A percentile compares a stretch with the other conserved stretches of the same genome.
These are phyloP conservation scores for Perodicticus potto DNA, from an alignment of 2,797 vertebrate species.

Conservation along the genomic window DNA sequence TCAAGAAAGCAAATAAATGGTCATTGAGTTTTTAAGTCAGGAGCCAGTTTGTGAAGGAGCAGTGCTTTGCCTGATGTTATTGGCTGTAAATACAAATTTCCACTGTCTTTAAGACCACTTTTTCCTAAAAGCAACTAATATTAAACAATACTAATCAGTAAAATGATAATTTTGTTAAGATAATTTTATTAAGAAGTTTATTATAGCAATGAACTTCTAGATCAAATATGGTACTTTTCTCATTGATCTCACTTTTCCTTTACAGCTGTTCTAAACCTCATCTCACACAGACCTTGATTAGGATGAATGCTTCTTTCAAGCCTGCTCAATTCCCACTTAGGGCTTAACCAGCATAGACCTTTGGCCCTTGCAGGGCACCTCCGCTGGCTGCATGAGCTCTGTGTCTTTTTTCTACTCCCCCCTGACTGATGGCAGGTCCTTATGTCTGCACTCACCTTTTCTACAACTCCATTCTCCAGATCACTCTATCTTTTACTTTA, in stretches of 20 bases:
- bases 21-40: neutral
- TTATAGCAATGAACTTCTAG: conserved; percentile 36
- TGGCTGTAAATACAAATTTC: conserved; percentile 31
- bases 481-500: neutral
- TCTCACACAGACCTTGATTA: neutral
- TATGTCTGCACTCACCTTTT: neutral
- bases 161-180: conserved; percentile 48
- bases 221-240: conserved; percentile 17
- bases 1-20: conserved; percentile 47
- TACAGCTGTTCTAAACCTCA: neutral
- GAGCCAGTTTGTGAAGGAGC: neutral
- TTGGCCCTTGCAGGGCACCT: too few species aligned
- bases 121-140: conserved; percentile 55
- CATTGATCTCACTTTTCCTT: neutral
- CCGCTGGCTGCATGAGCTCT: too few species aligned
- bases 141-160: conserved; percentile 40
- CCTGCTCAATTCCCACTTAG: neutral
- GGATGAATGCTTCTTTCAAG: neutral
- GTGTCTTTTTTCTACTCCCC: neutral
- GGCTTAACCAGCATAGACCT: neutral
- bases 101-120: conserved; percentile 3
- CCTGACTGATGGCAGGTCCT: neutral
- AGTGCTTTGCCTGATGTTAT: neutral
- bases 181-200: conserved; percentile 20
- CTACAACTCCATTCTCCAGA: neutral